Evolutionary conservation across 2,888 invertebrate species (phyloP), one percentile per base, ranked within the genome.

Genomic region (Miltochrista miniata): DNA sequence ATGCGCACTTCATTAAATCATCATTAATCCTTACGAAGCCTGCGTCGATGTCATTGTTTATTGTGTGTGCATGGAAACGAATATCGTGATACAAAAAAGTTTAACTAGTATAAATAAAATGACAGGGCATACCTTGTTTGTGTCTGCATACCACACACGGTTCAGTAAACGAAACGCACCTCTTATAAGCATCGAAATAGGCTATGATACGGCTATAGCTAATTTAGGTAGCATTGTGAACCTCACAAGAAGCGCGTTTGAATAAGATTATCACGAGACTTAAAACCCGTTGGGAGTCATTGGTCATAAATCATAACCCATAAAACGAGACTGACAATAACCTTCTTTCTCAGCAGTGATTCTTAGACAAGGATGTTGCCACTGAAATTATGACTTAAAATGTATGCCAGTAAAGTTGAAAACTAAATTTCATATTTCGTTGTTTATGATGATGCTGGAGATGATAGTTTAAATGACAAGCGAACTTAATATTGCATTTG

Each of bases 171-270:
- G 64, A 61, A 74, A 68, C 64, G 70, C 68, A 68, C 74, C 77
- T 81, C 76, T 76, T 75, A 75, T 63, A 68, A 64, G 74, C 73
- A 78, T 82, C 76, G 72, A 78, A 81, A 81, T 75, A 72, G 74
- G 76, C 75, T 75, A 80, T 76, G 80, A 81, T 83, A 83, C 80
- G 79, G 79, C 85, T 81, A 75, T 81, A 87, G 87, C 90, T 91
- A 91, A 91, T 91, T 91, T 91, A 90, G 83, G 91, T 91, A 90
- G 91, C 91, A 91, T 91, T 91, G 91, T 91, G 80, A 80, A 81
- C 77, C 81, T 79, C 84, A 87, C 83, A 87, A 85, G 87, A 85
- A 83, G 81, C 73, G 79, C 78, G 81, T 77, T 78, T 89, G 87
- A 90, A 88, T 90, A 83, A 90, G 88, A 90, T 91, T 91, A 91